Base-by-base conservation (phyloP, 2,113 vertebrate species). In the Motacilla alba region DNA sequence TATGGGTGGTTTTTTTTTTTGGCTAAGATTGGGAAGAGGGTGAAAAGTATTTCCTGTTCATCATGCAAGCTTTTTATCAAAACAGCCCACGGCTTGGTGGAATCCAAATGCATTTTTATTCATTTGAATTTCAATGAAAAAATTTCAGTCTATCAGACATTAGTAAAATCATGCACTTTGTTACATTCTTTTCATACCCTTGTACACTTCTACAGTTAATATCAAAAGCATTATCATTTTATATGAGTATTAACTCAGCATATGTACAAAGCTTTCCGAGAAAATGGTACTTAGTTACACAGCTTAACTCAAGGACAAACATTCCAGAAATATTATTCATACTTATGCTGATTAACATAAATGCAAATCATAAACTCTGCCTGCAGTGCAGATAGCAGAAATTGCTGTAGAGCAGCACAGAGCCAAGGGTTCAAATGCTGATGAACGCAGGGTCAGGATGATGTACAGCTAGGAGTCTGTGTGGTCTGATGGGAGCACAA, bases 301-400 rank as follows among this genome's bases (percentile, higher is more conserved):
- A 93, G 91, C 86, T 95, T 94, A 94, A 90, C 94, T 91, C 83
- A 89, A 95, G 93, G 50, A 91, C 68, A 87, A 56, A 93, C 94
- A 96, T 96, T 97, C 95, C 96, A 94, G 76, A 80, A 94, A 93
- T 95, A 94, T 92, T 94, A 93, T 94, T 97, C 95, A 95, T 96
- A 93, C 95, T 97, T 95, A 41, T 1, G 15, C 83, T 90, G 86
- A 96, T 97, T 97, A 97, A 83, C 96, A 95, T 95, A 97, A 95
- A 96, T 94, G 96, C 93, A 96, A 95, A 95, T 94, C 64, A 73
- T 91, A 94, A 95, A 91, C 66, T 92, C 46, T 89, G 10, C 47
- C 77, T 73, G 77, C 87, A 94, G 66, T 62, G 49, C 93, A 92
- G 73, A 83, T 37, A 68, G 83, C 78, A 93, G 49, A 84, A 91